Evolutionary conservation across 1,140 invertebrate species (phyloP), one percentile per base, ranked within the genome.

Genomic region (Steinernema feltiae): DNA sequence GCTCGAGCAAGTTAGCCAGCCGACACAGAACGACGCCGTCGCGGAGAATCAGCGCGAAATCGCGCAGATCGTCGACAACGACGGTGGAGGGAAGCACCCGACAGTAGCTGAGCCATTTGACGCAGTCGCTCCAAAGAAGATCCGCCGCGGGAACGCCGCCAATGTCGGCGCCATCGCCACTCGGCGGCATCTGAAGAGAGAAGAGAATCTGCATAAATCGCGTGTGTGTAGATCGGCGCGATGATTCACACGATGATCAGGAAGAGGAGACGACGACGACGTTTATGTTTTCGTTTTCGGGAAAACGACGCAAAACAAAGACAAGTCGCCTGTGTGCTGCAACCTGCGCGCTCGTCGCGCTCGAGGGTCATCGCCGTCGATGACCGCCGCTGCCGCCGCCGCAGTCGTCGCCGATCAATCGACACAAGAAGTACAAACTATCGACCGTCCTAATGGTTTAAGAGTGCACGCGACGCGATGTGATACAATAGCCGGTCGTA

Each of bases 21-120:
- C 72, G 1, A 30, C 31, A 70, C 7, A 73, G 35, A 27, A 73
- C 27, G 72, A 73, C 72, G 29, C 72, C 72, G 96, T 88, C 82
- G 91, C 92, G 17, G 94, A 93, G 17, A 96, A 87, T 0, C 93
- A 95, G 82, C 92, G 92, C 27, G 96, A 88, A 21, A 97, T 94
- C 87, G 15, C 53, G 53, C 7, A 63, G 53, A 63, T 63, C 53
- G 53, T 27, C 24, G 53, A 63, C 53, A 21, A 27, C 24, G 24
- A 63, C 15, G 7, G 24, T 27, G 53, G 24, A 15, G 15, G 53
- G 53, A 12, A 63, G 53, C 12, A 21, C 53, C 12, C 53, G 12
- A 27, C 53, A 63, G 53, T 7, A 17, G 53, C 53, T 3, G 53
- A 63, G 53, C 53, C 53, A 63, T 27, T 21, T 7, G 53, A 63